A percentile compares a stretch with the other conserved stretches of the same genome.
Evolutionary conservation across 2,888 invertebrate species (phyloP).

Genomic region (Drosophila greeni): DNA sequence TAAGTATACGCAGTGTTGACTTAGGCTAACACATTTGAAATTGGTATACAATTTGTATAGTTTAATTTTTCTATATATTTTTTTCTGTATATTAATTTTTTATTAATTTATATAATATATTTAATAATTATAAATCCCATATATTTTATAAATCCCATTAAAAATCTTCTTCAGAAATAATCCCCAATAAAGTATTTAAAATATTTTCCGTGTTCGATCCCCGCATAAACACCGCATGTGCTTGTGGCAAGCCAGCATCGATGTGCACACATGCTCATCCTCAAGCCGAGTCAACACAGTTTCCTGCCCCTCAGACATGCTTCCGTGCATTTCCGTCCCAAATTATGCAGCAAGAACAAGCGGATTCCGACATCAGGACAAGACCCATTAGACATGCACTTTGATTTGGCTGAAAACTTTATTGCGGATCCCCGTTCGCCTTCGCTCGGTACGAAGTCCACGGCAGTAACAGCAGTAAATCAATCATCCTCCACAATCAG

Average conservation of each 20-base stretch:
- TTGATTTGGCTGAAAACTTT: slow-evolving; percentile 61
- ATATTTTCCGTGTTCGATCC: neutral
- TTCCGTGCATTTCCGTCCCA: slow-evolving; percentile 49
- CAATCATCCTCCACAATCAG: slow-evolving; percentile 77
- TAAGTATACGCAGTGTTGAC: slow-evolving; percentile 1
- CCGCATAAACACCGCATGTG: slow-evolving; percentile 20
- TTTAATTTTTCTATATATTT: too few relatives aligned
- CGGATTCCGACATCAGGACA: slow-evolving; percentile 42
- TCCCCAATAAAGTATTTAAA: neutral
- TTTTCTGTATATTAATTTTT: too few relatives aligned
- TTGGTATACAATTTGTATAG: too few relatives aligned
- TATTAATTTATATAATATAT: too few relatives aligned
- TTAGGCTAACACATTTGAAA: too few relatives aligned
- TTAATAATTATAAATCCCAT: too few relatives aligned
- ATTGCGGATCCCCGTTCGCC: slow-evolving; percentile 48
- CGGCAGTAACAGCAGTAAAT: slow-evolving; percentile 32
- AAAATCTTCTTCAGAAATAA: too few relatives aligned
- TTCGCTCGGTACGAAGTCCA: neutral
- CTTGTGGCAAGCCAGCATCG: slow-evolving; percentile 18
- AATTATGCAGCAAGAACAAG: slow-evolving; percentile 65
- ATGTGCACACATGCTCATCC: slow-evolving; percentile 27
- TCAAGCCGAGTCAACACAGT: slow-evolving; percentile 31
- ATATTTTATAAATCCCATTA: too few relatives aligned
- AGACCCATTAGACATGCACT: slow-evolving; percentile 66
- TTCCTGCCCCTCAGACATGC: slow-evolving; percentile 49